Base-by-base conservation (phyloP, 2,797 vertebrate species). In the Momotus momota region DNA sequence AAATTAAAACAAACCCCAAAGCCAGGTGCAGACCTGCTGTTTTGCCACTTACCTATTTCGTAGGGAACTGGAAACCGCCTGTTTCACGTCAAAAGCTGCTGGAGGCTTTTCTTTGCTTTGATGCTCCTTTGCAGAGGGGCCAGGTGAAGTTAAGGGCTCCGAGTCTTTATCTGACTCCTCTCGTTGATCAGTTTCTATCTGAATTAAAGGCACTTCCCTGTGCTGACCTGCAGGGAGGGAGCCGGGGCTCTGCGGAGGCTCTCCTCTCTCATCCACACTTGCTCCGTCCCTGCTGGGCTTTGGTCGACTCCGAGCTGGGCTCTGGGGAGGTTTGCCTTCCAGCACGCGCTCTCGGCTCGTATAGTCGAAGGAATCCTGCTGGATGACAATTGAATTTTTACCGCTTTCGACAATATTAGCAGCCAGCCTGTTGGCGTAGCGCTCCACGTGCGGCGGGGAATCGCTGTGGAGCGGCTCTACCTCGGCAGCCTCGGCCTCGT, bases 131-230 rank as follows among this genome's bases (percentile, higher is more conserved):
- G 54, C 78, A 48, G 82, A 57, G 27, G 82, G 45, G 20, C 8
- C 70, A 90, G 64, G 12, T 22, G 89, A 62, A 64, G 67, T 64
- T 40, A 94, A 67, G 65, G 90, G 57, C 81, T 97, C 80, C 4
- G 78, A 72, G 40, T 97, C 97, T 93, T 95, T 96, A 45, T 81
- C 80, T 22, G 61, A 45, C 51, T 98, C 98, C 84, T 99, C 99
- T 95, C 96, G 98, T 92, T 99, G 99, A 96, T 99, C 99, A 12
- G 97, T 97, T 98, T 99, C 99, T 81, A 99, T 99, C 87, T 99
- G 99, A 97, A 99, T 99, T 94, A 99, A 97, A 86, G 99, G 99
- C 75, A 99, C 99, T 91, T 99, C 99, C 97, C 99, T 98, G 21
- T 97, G 98, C 62, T 95, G 80, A 91, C 62, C 87, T 72, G 77